phyloP scores from a whole-genome alignment of 2,797 vertebrate species.

The Pangasius sanitwongsei region DNA sequence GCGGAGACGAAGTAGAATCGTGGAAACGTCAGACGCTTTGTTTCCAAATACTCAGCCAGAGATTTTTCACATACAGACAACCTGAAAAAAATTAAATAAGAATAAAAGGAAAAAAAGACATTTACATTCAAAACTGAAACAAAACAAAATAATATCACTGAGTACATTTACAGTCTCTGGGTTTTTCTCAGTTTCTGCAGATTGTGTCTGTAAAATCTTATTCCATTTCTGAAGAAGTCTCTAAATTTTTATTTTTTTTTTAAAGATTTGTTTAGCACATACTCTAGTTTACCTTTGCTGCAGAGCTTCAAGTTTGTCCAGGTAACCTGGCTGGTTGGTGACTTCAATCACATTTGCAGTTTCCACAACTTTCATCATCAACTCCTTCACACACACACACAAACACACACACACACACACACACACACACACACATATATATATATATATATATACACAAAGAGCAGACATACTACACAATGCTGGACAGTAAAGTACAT shows the following conservation, averaged over 20 bases:
- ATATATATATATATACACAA: too few species aligned
- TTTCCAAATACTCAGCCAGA: slow-evolving; percentile 77
- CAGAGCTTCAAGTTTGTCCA: slow-evolving; percentile 76
- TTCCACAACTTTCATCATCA: slow-evolving; percentile 73
- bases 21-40: slow-evolving; percentile 75
- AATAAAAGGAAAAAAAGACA: not conserved
- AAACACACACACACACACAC: not conserved
- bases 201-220: not conserved
- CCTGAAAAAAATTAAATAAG: slow-evolving; percentile 55
- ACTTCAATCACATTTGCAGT: slow-evolving; percentile 77
- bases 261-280: slow-evolving; percentile 15
- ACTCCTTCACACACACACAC: slow-evolving; percentile 60
- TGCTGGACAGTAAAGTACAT: not conserved
- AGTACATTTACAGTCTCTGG: not conserved
- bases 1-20: slow-evolving; percentile 79
- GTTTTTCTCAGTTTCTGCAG: not conserved
- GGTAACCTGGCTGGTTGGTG: slow-evolving; percentile 73
- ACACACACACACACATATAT: slow-evolving; percentile 15
- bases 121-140: not conserved
- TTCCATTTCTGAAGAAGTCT: not conserved
- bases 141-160: not conserved
- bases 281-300: slow-evolving; percentile 68
- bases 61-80: slow-evolving; percentile 78
- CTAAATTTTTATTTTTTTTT: slow-evolving; percentile 58
- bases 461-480: not conserved